A percentile compares a stretch with the other conserved stretches of the same genome.
phyloP scores from a whole-genome alignment of 2,888 invertebrate species.

The Ischnura elegans region DNA sequence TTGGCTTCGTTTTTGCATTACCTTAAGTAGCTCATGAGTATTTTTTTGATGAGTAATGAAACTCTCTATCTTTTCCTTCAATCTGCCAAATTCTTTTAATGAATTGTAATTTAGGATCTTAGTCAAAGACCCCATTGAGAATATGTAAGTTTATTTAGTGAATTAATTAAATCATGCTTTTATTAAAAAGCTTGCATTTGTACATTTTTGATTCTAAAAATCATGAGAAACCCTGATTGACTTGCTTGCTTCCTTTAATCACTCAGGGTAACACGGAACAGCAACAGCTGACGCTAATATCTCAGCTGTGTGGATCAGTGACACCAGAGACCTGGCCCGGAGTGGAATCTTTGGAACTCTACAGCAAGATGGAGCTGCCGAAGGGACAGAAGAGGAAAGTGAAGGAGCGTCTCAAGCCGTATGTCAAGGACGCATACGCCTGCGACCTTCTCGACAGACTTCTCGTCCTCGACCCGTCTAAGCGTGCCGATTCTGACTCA shows the following conservation, averaged over 20 bases:
- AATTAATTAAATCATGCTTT: background rate
- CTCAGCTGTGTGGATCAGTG: slow-evolving; percentile 97
- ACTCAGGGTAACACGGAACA: slow-evolving; percentile 94
- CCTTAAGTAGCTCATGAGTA: too few relatives aligned
- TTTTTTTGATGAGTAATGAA: too few relatives aligned
- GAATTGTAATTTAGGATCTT: too few relatives aligned
- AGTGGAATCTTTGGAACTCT: slow-evolving; percentile 93
- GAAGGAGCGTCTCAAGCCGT: slow-evolving; percentile 91
- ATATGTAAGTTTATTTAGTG: background rate
- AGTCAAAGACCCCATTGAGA: too few relatives aligned
- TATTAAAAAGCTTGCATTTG: too few relatives aligned
- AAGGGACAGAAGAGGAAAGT: slow-evolving; percentile 89
- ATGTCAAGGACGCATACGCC: slow-evolving; percentile 94
- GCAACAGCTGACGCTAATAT: slow-evolving; percentile 95
- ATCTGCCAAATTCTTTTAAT: too few relatives aligned
- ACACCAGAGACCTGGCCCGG: slow-evolving; percentile 96
- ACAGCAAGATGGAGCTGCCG: slow-evolving; percentile 91
- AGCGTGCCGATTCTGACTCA: slow-evolving; percentile 92
- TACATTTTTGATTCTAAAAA: too few relatives aligned
- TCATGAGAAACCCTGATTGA: too few relatives aligned
- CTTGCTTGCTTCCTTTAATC: too few relatives aligned
- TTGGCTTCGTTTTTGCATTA: too few relatives aligned
- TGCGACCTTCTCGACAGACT: slow-evolving; percentile 96
- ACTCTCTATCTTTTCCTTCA: too few relatives aligned
- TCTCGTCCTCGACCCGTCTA: slow-evolving; percentile 93